Evolutionary conservation across 92 coral and sea anemone genomes (phyloP).

Genomic region (Diadumene lineata): DNA sequence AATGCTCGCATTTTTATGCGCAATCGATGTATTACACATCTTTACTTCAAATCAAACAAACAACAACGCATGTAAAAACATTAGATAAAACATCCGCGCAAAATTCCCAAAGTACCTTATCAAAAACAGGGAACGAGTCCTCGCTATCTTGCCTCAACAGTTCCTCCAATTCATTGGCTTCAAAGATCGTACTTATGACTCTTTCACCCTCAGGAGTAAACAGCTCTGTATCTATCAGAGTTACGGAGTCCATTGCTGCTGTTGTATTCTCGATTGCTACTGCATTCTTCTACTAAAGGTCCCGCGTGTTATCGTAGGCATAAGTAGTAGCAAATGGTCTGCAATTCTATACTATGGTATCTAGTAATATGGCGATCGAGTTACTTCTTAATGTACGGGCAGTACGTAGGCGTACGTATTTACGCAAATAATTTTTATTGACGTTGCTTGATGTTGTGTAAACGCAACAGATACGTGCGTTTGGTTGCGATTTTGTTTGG

Average conservation of each 20-base stretch:
- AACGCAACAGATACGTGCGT: neutral
- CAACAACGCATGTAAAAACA: too few species aligned
- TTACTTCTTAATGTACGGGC: neutral
- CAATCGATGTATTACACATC: too few species aligned
- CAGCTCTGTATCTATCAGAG: slow-evolving; percentile 16
- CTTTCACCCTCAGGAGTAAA: slow-evolving; percentile 45
- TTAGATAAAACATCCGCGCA: too few species aligned
- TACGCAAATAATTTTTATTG: too few species aligned
- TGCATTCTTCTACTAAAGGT: neutral
- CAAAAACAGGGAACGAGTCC: slow-evolving; percentile 17
- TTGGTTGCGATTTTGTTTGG: too few species aligned
- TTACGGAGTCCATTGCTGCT: slow-evolving; percentile 9
- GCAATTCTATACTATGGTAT: slow-evolving; percentile 9
- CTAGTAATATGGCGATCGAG: neutral
- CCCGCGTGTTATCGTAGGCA: neutral
- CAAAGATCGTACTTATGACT: slow-evolving; percentile 43
- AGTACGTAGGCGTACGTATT: neutral
- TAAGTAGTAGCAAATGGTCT: neutral
- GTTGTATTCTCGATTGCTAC: neutral
- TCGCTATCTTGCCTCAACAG: slow-evolving; percentile 37
- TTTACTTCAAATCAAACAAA: too few species aligned
- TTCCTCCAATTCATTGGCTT: slow-evolving; percentile 42
- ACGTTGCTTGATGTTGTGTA: too few species aligned
- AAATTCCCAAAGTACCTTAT: too few species aligned
- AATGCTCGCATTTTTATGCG: too few species aligned